Conservation (phyloP, 2,888 invertebrate species). For the Linhomoeus sp. region DNA sequence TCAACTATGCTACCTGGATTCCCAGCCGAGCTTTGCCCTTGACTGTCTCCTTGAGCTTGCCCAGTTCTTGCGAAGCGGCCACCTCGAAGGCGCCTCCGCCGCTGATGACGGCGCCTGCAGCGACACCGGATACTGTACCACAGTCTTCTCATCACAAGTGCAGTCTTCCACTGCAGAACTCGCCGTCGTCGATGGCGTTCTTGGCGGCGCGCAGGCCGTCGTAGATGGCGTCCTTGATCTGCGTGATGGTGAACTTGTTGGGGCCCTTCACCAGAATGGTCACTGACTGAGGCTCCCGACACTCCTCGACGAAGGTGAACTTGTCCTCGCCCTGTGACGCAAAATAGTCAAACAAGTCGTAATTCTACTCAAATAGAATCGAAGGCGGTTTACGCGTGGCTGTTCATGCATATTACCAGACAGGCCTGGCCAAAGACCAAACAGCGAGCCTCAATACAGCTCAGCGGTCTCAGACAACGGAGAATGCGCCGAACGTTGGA, state of each 20-base stretch:
- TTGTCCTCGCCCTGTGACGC: conserved; percentile 94
- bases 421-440: no score
- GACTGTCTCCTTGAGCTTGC: conserved; percentile 53
- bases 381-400: no score
- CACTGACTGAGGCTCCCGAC: conserved; percentile 81
- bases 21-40: conserved; percentile 73
- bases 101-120: conserved; percentile 67
- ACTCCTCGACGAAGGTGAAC: conserved; percentile 89
- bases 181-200: conserved; percentile 79
- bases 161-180: no score
- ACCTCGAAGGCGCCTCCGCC: conserved; percentile 94
- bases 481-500: no score
- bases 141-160: no score
- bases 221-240: conserved; percentile 88
- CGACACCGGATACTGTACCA: no score
- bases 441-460: no score
- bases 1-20: conserved; percentile 38
- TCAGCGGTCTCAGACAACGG: no score
- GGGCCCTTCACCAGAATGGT: conserved; percentile 91
- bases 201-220: conserved; percentile 94
- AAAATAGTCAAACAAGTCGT: no score
- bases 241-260: conserved; percentile 75
- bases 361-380: no score
- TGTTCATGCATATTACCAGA: no score
- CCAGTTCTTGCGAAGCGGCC: conserved; percentile 51